phyloP scores from a whole-genome alignment of 2,888 invertebrate genomes.

The Dendrolimus pini region DNA sequence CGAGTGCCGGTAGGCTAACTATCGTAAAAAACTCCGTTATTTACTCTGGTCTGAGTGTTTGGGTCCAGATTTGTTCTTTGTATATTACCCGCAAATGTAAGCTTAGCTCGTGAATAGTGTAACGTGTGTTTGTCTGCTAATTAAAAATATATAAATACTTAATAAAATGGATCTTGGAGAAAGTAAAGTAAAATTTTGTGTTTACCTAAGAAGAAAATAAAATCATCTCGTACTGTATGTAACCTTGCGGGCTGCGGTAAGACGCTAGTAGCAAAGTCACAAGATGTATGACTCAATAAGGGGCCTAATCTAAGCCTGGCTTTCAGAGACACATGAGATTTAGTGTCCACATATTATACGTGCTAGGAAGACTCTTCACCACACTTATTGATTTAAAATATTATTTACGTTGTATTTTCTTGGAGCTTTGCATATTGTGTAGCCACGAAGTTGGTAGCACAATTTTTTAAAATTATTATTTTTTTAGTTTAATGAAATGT shows the following conservation, averaged over 20 bases:
- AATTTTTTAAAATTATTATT: slow-evolving; percentile 1
- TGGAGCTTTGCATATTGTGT: neutral
- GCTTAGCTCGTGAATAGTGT: too few species aligned
- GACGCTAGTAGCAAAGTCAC: slow-evolving; percentile 12
- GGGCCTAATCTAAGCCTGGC: slow-evolving; percentile 48
- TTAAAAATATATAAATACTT: too few species aligned
- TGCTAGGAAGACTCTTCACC: slow-evolving; percentile 22
- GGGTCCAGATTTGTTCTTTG: too few species aligned
- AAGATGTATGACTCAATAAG: slow-evolving; percentile 63
- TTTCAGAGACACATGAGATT: slow-evolving; percentile 44
- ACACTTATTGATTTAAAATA: slow-evolving; percentile 26
- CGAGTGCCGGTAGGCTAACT: too few species aligned
- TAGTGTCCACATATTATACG: slow-evolving; percentile 43
- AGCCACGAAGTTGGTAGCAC: too few species aligned
- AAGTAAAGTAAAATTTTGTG: neutral
- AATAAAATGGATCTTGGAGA: too few species aligned
- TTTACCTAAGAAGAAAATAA: neutral
- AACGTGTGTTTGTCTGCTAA: too few species aligned
- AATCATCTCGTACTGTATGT: neutral
- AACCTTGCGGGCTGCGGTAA: neutral
- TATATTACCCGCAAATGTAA: too few species aligned
- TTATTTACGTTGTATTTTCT: slow-evolving; percentile 14
- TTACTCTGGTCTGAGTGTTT: too few species aligned
- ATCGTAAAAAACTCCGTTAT: too few species aligned
- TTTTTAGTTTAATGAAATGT: too few species aligned